Base-by-base conservation (phyloP, 2,113 vertebrate species). In the Natator depressus region DNA sequence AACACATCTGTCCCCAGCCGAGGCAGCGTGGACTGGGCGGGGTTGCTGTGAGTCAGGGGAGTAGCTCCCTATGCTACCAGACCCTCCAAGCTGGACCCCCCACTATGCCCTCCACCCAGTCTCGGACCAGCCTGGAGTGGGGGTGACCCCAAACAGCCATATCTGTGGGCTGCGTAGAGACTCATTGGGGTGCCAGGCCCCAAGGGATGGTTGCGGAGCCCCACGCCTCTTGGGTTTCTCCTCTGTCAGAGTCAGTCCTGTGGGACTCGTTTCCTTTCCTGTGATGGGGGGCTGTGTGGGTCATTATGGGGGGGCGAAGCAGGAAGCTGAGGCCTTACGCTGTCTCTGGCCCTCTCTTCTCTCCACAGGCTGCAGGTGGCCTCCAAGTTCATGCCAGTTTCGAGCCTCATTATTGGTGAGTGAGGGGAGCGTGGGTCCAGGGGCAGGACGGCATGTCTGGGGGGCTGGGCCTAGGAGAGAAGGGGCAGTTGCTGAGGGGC, bases 301-400 rank as follows among this genome's bases (percentile, higher is more conserved):
- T 53, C 53, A 20, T 53, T 20, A 53, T 20, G 19, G 53, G 19
- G 19, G 42, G 22, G 27, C 6, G 76, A 31, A 42, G 85, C 14
- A 8, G n/a, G 75, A n/a, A 47, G n/a, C 20, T 14, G 10, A 50
- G 38, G 22, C 22, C 69, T 35, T 57, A 46, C 35, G 2, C 24
- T 47, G 22, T 2, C 25, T 31, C 38, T 9, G 2, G 4, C 24
- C 0, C 2, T 84, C 0, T 88, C 10, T 80, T 1, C 88, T 53
- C 62, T 88, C 10, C 4, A 5, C 72, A 99, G 99, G 99, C 94
- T 99, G 76, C 99, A 99, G 72, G 99, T 99, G 93, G 99, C 99
- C 5, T 99, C 99, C 53, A 99, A 99, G 79, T 99, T 99, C 97
- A 99, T 99, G 99, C 99, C 99, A 0, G 98, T 99, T 57, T 99